Evolutionary conservation across 2,888 invertebrate genomes (phyloP), one percentile per base, ranked within the genome.

Genomic region (Mesorhabditis sp.): DNA sequence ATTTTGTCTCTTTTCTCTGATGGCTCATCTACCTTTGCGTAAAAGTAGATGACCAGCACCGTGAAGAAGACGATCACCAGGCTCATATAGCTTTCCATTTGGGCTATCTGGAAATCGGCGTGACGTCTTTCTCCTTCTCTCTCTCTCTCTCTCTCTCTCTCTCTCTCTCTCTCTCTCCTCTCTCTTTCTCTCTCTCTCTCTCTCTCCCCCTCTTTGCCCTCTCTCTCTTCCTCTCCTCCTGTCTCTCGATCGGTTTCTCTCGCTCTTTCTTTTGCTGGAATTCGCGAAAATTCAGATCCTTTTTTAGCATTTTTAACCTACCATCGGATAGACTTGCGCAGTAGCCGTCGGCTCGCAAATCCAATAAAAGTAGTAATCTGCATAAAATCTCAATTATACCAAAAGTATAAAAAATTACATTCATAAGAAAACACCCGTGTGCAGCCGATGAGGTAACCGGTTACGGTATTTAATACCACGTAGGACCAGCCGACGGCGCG

Each of bases 51-150:
- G 58, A n/a, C n/a, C 7, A 50, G 7, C 58, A 50, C 7, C 1
- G n/a, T 10, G 58, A 50, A 50, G n/a, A 50, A n/a, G 58, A 50
- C n/a, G 58, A 50, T n/a, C 7, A 50, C 58, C 1, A 50, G n/a
- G n/a, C 58, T 13, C 58, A 50, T 50, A n/a, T 50, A 50, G n/a
- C n/a, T 50, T n/a, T 50, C 58, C 58, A 50, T 50, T 50, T 50
- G 58, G 2, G n/a, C n/a, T n/a, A 50, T 50, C 58, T 50, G 58
- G 28, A 28, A 28, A 28, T 28, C 28, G 28, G 28, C n/a, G n/a
- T n/a, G n/a, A n/a, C n/a, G n/a, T n/a, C n/a, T n/a, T n/a, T n/a
- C n/a, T n/a, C n/a, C n/a, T n/a, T n/a, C 28, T 28, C 28, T 28
- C 28, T 28, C 28, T 28, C 28, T 28, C 28, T 28, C 28, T 28